Base-by-base conservation (phyloP, 2,888 invertebrate genomes). In the Acleris holmiana region DNA sequence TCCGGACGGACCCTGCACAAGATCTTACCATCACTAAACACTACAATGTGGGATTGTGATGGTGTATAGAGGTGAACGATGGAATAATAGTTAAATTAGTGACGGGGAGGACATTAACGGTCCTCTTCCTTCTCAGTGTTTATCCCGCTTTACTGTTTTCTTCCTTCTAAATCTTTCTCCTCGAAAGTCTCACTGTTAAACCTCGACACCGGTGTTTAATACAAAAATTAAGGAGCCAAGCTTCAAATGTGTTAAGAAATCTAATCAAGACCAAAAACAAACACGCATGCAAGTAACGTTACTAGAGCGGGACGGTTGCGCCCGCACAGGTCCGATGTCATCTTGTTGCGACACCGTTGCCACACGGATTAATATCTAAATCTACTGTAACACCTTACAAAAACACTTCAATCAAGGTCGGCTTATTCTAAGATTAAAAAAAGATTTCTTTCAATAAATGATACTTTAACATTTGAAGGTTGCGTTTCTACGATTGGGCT, bases 311-410 rank as follows among this genome's bases (percentile, higher is more conserved):
- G 83, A 83, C 70, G 47, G 68, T 78, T 78, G 75, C 77, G 70
- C 67, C 70, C 67, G 69, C 67, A 66, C 66, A 63, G 56, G 69
- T 66, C 72, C 72, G 76, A 74, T 77, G 78, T 78, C 78, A 74
- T 73, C 68, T 70, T 68, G 63, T 73, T 72, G 71, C 74, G 70
- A 71, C 69, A 71, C 35, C 21, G 68, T 79, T 77, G 75, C 87
- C 71, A 78, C 85, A 84, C 75, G 85, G 84, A 86, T 87, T 87
- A 85, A 85, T 86, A 87, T 86, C 86, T 83, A 75, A 82, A 71
- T 79, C 82, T 83, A 81, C 82, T 80, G 85, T 84, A 85, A 85
- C 64, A 47, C 60, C 67, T 83, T 81, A 78, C 77, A 78, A 83
- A 82, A 84, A 79, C 74, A 74, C 74, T 73, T 69, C 67, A 71